These are phyloP conservation scores for Akabosia matsudoensis DNA, from an alignment of 1,140 invertebrate species.

Conservation along the genomic window DNA sequence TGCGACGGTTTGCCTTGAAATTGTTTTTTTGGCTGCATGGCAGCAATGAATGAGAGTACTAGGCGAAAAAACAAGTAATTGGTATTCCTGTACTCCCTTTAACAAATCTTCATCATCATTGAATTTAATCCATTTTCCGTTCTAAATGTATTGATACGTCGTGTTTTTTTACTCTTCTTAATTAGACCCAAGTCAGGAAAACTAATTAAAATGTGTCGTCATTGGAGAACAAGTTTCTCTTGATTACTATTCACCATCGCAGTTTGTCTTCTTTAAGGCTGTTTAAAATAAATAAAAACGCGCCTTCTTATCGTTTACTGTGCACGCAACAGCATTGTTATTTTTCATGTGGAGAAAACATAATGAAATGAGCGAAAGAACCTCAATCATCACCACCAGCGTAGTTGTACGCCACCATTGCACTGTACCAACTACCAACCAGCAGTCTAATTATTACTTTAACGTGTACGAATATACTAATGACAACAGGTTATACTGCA, in stretches of 20 bases:
- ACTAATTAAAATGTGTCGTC: constrained; percentile 20
- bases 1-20: neutral
- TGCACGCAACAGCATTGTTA: too few relatives aligned
- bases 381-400: neutral
- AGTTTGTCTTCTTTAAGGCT: neutral
- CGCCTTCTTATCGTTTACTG: too few relatives aligned
- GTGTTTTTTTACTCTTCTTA: neutral
- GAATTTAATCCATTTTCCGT: neutral
- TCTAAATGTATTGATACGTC: constrained; percentile 16
- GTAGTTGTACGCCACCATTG: too few relatives aligned
- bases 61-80: too few relatives aligned
- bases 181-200: constrained; percentile 5
- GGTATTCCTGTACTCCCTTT: neutral
- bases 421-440: too few relatives aligned
- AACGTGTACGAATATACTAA: neutral
- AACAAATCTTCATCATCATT: neutral
- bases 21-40: too few relatives aligned
- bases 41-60: too few relatives aligned
- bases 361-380: neutral
- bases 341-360: too few relatives aligned
- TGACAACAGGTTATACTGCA: neutral
- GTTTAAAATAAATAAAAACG: too few relatives aligned
- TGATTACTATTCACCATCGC: neutral
- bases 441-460: too few relatives aligned
- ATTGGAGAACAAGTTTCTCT: constrained; percentile 9